Evolutionary conservation across 2,888 invertebrate genomes (phyloP), one percentile per base, ranked within the genome.

Genomic region (Odontocerum albicorne): DNA sequence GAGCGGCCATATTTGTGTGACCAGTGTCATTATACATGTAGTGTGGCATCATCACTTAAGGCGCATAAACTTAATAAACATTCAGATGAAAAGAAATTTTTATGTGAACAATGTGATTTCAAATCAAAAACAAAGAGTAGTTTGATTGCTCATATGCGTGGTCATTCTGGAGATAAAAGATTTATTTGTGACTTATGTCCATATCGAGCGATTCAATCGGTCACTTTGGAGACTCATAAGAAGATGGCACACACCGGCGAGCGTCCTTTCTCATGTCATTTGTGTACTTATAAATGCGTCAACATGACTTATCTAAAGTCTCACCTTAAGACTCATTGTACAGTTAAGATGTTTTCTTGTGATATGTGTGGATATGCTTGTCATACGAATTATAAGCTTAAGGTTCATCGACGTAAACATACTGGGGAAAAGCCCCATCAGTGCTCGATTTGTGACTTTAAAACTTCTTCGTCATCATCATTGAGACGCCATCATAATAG

Each of bases 1-100:
- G 57, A 61, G 21, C 55, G 54, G 15, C 58, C 61, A 4, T 61
- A 31, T 35, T 19, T 61, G n/a, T 61, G 61, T 21, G 61, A 61
- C 7, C 43, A 61, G 31, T 61, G 61, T 38, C 56, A 59, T 40
- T 61, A 59, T 12, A 56, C 49, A 4, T 56, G 61, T 31, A 27
- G 54, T 1, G 47, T 58, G 2, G 50, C 15, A 27, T 50, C 61
- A 16, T 39, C 45, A 12, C 38, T 61, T 17, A 53, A 46, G 31
- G 50, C 46, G 6, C 61, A 61, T 33, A 61, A 58, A 35, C 47
- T 21, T 7, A 61, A 59, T 21, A 59, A 56, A 27, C 61, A 61
- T 17, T 39, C 53, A 2, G n/a, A 16, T 3, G 58, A 61, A 13
- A 52, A 50, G 13, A 49, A 44, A 21, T 61, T 51, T 32, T 32